Base-by-base conservation (phyloP, 2,113 vertebrate genomes). In the Pseudolaguvia tuberculata region DNA sequence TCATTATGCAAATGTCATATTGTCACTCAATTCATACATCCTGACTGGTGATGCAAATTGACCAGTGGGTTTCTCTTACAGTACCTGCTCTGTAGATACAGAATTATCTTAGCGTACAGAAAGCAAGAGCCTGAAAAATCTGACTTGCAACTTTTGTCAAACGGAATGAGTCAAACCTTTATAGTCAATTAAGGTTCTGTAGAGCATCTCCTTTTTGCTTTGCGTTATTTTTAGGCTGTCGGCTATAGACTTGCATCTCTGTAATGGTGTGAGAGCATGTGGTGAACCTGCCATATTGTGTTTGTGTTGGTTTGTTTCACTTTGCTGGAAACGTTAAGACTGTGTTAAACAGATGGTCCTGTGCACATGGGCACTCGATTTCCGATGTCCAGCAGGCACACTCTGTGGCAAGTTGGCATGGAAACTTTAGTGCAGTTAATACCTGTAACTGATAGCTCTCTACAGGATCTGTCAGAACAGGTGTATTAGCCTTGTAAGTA, bases 341-440 rank as follows among this genome's bases (percentile, higher is more conserved):
- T 42, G 78, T 68, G 48, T 74, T 74, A 67, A 79, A 79, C 68
- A 80, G 80, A 62, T 81, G 76, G 67, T 76, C 10, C 62, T 72
- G 8, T 21, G 45, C 69, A 51, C 74, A 76, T 59, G 63, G 74
- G 47, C 11, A 12, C 39, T 52, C 73, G 18, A 76, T 76, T 76
- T 76, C 74, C 63, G 57, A 66, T 68, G 35, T 68, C 25, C 63
- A 75, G 73, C 25, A 69, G 74, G 65, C 55, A 59, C 42, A 69
- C 42, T 57, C 45, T 51, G n/a, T 59, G 53, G 42, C 63, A 69
- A 25, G 65, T 69, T 76, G 74, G 65, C 74, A 69, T 76, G 74
- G 74, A 59, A 76, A 76, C 74, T 15, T 68, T 20, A 75, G 6
- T 57, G 23, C 23, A 23, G 29, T 57, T 6, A 45, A 56, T 67